phyloP scores from a whole-genome alignment of 2,797 vertebrate genomes.

The Microctenopoma lineatum region DNA sequence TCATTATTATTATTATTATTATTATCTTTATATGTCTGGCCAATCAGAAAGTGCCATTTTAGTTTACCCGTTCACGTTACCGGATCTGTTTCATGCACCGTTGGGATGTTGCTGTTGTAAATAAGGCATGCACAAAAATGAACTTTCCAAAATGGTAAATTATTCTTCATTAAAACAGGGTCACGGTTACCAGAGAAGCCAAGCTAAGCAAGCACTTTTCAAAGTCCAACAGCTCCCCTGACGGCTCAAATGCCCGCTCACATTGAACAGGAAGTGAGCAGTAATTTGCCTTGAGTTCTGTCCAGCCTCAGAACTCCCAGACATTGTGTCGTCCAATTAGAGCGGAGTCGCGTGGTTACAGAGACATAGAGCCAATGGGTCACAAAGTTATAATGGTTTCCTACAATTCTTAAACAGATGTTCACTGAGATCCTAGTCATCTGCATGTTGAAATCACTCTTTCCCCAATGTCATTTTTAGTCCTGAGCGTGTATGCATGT shows the following conservation, averaged over 20 bases:
- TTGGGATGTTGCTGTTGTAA: slow-evolving; percentile 60
- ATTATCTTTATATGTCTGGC: slow-evolving; percentile 5
- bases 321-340: slow-evolving; percentile 80
- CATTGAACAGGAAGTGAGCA: slow-evolving; percentile 80
- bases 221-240: slow-evolving; percentile 80
- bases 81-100: slow-evolving; percentile 34
- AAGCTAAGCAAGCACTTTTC: slow-evolving; percentile 81
- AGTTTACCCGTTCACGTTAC: slow-evolving; percentile 33
- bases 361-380: slow-evolving; percentile 68
- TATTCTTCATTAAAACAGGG: slow-evolving; percentile 74
- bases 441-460: slow-evolving; percentile 59
- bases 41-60: slow-evolving; percentile 42
- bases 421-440: slow-evolving; percentile 73
- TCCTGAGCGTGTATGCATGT: slow-evolving; percentile 44
- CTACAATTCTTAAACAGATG: slow-evolving; percentile 69
- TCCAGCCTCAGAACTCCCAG: slow-evolving; percentile 79
- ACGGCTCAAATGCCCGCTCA: slow-evolving; percentile 68
- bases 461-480: slow-evolving; percentile 50
- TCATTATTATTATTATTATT: too few relatives aligned
- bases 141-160: slow-evolving; percentile 64
- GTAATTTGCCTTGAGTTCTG: slow-evolving; percentile 83
- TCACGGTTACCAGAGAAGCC: slow-evolving; percentile 72
- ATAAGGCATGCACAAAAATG: slow-evolving; percentile 65
- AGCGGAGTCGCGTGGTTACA: slow-evolving; percentile 63
- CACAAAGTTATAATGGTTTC: slow-evolving; percentile 76